A percentile compares a stretch with the other conserved stretches of the same genome.
phyloP scores from a whole-genome alignment of 2,113 vertebrate species.

The Polyodon spathula region DNA sequence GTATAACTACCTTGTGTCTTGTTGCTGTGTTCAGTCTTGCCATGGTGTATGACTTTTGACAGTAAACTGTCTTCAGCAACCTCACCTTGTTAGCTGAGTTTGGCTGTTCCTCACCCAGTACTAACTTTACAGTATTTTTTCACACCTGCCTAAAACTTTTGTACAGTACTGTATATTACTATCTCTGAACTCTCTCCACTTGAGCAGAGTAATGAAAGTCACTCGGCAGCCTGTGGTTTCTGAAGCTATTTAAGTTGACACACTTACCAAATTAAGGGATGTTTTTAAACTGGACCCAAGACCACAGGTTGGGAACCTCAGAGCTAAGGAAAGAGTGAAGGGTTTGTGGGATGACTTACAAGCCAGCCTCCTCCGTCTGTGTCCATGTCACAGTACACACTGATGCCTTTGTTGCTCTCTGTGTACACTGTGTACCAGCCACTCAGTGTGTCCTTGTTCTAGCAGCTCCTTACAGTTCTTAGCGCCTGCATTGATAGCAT shows the following conservation, averaged over 20 bases:
- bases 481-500: background rate
- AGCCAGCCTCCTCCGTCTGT: constrained; percentile 16
- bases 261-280: background rate
- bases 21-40: too few relatives aligned
- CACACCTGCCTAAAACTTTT: too few relatives aligned
- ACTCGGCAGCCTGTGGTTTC: background rate
- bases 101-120: too few relatives aligned
- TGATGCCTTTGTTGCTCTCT: constrained; percentile 39
- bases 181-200: background rate
- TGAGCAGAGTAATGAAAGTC: background rate
- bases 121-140: too few relatives aligned
- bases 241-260: background rate
- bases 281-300: too few relatives aligned
- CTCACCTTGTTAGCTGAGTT: too few relatives aligned
- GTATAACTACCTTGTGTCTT: too few relatives aligned
- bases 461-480: constrained; percentile 46
- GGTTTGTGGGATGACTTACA: constrained; percentile 8
- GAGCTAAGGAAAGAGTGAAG: background rate
- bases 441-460: constrained; percentile 27
- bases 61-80: too few relatives aligned
- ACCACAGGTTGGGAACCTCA: background rate
- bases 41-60: too few relatives aligned
- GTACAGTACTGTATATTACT: too few relatives aligned
- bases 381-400: constrained; percentile 56
- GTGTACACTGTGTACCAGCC: constrained; percentile 52